A percentile compares a stretch with the other conserved stretches of the same genome.
These are phyloP conservation scores for Dolichomitus sp. DNA, from an alignment of 2,888 invertebrate genomes.

Conservation along the genomic window DNA sequence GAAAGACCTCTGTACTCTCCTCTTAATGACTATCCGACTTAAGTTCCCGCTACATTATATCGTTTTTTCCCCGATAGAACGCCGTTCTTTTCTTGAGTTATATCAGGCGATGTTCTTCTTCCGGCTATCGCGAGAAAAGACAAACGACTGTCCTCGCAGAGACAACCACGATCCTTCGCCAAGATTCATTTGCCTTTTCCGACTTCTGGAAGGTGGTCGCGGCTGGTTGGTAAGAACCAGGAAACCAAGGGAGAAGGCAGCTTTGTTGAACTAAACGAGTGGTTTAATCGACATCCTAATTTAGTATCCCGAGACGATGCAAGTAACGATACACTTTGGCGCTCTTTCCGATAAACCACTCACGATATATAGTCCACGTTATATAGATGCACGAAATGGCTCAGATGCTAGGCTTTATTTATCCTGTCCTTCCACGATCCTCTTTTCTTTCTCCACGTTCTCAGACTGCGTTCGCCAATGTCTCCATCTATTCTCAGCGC, in stretches of 20 bases:
- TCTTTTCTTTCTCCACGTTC: conserved; percentile 32
- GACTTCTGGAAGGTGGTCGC: conserved; percentile 35
- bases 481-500: conserved; percentile 53
- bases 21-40: conserved; percentile 10
- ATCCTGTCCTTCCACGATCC: conserved; percentile 51
- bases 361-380: conserved; percentile 12
- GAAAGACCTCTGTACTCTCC: not conserved
- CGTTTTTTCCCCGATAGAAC: not conserved
- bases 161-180: conserved; percentile 62
- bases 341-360: conserved; percentile 60
- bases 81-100: not conserved
- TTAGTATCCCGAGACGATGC: conserved; percentile 61
- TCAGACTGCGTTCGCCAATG: conserved; percentile 19
- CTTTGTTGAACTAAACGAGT: conserved; percentile 64
- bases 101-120: conserved; percentile 25
- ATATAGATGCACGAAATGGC: conserved; percentile 38
- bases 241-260: conserved; percentile 21
- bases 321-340: conserved; percentile 62
- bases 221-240: conserved; percentile 32
- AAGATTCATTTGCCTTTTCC: conserved; percentile 70
- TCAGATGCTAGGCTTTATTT: conserved; percentile 64
- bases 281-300: conserved; percentile 72
- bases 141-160: conserved; percentile 64
- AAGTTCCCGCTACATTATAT: not conserved
- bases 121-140: conserved; percentile 47